Percentiles rank a stretch among this genome's conserved stretches.
Evolutionary conservation across 2,113 vertebrate genomes (phyloP).

Genomic region (Elgaria multicarinata): DNA sequence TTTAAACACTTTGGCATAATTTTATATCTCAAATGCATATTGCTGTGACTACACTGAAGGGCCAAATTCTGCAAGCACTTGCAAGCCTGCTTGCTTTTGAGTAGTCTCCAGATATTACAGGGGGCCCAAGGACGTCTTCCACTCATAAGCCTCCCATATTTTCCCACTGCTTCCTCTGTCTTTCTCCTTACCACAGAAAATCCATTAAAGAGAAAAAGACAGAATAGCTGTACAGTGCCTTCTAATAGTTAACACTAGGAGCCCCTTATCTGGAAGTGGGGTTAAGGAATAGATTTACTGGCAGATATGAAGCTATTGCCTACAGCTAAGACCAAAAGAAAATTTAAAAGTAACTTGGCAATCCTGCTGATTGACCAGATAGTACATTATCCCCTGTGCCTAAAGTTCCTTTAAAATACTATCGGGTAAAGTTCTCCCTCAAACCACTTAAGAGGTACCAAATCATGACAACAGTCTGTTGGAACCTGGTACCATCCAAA

Average conservation of each 20-base stretch:
- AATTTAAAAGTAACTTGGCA: neutral
- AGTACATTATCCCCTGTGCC: neutral
- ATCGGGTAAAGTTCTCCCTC: neutral
- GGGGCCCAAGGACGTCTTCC: too few species aligned
- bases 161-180: too few species aligned
- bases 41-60: slow-evolving; percentile 1
- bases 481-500: neutral
- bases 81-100: slow-evolving; percentile 32
- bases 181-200: too few species aligned
- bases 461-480: neutral
- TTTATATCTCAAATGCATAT: neutral
- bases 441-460: neutral
- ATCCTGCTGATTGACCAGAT: neutral
- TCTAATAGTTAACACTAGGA: too few species aligned
- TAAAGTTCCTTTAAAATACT: neutral
- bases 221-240: too few species aligned
- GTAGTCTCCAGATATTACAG: too few species aligned
- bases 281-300: neutral
- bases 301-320: neutral
- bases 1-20: neutral
- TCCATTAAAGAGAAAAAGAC: too few species aligned
- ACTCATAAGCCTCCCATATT: too few species aligned
- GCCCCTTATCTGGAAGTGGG: too few species aligned
- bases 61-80: slow-evolving; percentile 38
- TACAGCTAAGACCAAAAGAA: neutral